Base-by-base conservation (phyloP, 2,888 invertebrate species). In the Dorcus parallelipipedus region DNA sequence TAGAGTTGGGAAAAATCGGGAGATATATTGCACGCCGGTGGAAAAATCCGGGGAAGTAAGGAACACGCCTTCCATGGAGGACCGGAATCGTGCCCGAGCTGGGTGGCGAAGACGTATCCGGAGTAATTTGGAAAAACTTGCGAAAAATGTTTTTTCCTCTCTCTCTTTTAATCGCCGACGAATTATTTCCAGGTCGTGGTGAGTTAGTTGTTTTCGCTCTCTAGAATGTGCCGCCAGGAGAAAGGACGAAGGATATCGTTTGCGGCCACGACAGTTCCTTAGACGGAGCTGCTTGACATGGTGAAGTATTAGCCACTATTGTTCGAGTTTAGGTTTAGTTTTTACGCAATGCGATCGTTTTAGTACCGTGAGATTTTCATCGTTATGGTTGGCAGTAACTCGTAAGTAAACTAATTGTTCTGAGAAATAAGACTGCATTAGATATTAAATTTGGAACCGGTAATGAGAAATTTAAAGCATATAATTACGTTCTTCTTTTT, bases 221-320 rank as follows among this genome's bases (percentile, higher is more conserved):
- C 26, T 33, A 55, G 38, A 49, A 55, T 43, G 14, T 17, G 49
- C 43, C 55, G 23, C 8, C 38, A 38, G 14, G 38, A 48, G 38
- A 45, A 52, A 56, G 54, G 54, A 63, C 49, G 54, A 54, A 48
- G 57, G 54, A 61, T 52, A 58, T 56, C 60, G 58, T 58, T 54
- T 51, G 26, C 51, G 51, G 45, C 45, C 26, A 45, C 51, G 45
- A 33, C 50, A 51, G 47, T 43, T 33, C 64, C 62, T 49, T 64
- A 62, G 50, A 60, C 59, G 64, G 64, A 38, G 56, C 56, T 54
- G 53, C 54, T 52, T 60, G 64, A 64, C 64, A 64, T 52, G 33
- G 54, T 64, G 60, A 64, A 59, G 64, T 62, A 64, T 64, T 60
- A 62, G 45, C 53, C 57, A 54, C 62, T 59, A 64, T 64, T 64